Evolutionary conservation across 35 echinoderm and acorn worm genomes (phyloP).

Genomic region (Ptychodera flava): DNA sequence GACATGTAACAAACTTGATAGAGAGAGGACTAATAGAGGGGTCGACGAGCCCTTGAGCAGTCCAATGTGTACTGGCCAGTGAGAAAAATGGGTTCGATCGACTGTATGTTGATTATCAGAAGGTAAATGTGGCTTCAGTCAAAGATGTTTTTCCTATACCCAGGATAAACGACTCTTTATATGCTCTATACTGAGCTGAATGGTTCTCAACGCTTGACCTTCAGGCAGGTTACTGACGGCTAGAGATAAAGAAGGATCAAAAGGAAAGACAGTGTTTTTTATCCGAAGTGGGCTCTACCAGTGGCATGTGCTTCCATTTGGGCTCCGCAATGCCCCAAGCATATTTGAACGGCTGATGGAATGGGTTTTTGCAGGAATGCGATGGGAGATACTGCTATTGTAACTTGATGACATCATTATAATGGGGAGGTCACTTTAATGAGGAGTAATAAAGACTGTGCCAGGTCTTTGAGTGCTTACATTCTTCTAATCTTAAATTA

Average conservation of each 20-base stretch:
- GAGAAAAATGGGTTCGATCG: slow-evolving; percentile 74
- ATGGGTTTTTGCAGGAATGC: slow-evolving; percentile 35
- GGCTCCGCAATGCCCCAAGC: slow-evolving; percentile 5
- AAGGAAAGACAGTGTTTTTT: slow-evolving; percentile 14
- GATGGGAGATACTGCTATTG: slow-evolving; percentile 38
- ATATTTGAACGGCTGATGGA: slow-evolving; percentile 37
- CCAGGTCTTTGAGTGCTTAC: slow-evolving; percentile 13
- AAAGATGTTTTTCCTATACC: too few species aligned
- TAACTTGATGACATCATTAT: slow-evolving; percentile 63
- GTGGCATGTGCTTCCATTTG: slow-evolving; percentile 10
- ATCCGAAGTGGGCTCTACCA: slow-evolving; percentile 22
- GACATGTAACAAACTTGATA: slow-evolving; percentile 40
- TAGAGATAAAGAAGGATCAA: slow-evolving; percentile 1
- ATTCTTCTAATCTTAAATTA: slow-evolving; percentile 33
- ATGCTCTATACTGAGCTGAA: slow-evolving; percentile 6
- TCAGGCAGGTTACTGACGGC: slow-evolving; percentile 3
- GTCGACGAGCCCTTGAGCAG: too few species aligned
- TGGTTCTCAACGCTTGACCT: slow-evolving; percentile 7
- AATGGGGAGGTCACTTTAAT: slow-evolving; percentile 5
- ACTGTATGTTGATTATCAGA: too few species aligned
- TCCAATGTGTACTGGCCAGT: slow-evolving; percentile 42
- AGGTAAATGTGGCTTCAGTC: slow-evolving; percentile 43
- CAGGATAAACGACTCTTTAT: too few species aligned
- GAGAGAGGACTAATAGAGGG: slow-evolving; percentile 36
- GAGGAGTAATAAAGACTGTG: slow-evolving; percentile 8